Percentiles rank a stretch among this genome's conserved stretches.
phyloP scores from a whole-genome alignment of 2,113 vertebrate species.

The Brienomyrus brachyistius region DNA sequence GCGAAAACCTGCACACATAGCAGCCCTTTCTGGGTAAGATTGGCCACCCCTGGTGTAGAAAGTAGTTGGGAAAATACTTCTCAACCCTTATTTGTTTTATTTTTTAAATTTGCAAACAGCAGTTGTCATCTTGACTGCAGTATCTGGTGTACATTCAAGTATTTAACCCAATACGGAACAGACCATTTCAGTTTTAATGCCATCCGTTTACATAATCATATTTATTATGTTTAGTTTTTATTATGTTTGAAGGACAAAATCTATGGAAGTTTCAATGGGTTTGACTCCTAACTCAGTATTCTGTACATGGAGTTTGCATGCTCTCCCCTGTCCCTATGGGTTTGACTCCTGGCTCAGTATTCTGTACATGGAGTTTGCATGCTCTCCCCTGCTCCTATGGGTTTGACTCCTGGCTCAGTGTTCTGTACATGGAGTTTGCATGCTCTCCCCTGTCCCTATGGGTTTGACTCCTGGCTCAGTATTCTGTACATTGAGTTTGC shows the following conservation, averaged over 20 bases:
- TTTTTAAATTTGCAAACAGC: neutral
- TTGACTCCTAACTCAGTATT: neutral
- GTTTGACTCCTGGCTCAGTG: too few relatives aligned
- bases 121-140: neutral
- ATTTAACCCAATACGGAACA: neutral
- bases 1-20: too few relatives aligned
- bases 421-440: neutral
- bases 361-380: neutral
- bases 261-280: neutral
- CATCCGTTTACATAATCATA: neutral
- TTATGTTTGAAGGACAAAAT: neutral
- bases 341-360: neutral
- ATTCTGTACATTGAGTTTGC: too few relatives aligned
- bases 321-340: neutral
- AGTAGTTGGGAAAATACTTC: neutral
- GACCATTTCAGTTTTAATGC: neutral
- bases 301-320: neutral
- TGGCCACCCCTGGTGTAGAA: neutral
- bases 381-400: neutral
- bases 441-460: too few relatives aligned
- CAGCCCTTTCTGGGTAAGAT: too few relatives aligned
- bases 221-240: neutral
- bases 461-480: too few relatives aligned
- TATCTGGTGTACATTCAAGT: neutral
- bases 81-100: neutral